Base-by-base conservation (phyloP, 2,113 vertebrate species). In the Tragelaphus buxtoni region DNA sequence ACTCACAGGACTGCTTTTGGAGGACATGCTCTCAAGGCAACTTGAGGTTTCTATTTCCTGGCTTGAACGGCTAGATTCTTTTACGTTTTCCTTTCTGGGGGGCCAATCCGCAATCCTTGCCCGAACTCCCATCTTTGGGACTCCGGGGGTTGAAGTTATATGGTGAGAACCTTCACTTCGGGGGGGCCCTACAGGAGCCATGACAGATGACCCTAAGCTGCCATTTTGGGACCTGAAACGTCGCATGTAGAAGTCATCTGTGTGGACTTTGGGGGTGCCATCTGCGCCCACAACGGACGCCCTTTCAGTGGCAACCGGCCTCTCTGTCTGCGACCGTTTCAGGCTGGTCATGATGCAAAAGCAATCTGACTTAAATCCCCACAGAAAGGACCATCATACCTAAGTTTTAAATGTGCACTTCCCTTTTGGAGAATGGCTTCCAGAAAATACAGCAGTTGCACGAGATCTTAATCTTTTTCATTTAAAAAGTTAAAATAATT, bases 21-120 rank as follows among this genome's bases (percentile, higher is more conserved):
- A 99, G 96, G 99, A 99, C 98, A 99, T 97, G 93, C 98, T 99
- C 95, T 99, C 99, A 98, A 99, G 98, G 97, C 99, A 99, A 98
- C 99, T 99, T n/a, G 99, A 99, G 11, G 99, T 99, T 97, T 98
- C 99, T 88, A 97, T 99, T 80, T 99, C 99, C 98, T 99, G 99
- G 98, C 99, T 99, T 89, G 99, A 98, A 93, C 99, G 99, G 95
- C 95, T 98, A 1, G 98, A 91, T 96, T 99, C 99, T 90, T 99
- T 99, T 39, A 99, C 96, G 14, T 98, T 99, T 77, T 99, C 99
- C 97, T 99, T 99, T 94, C 99, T 99, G 0, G 99, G 99, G 26
- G 99, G 99, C 99, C 99, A 99, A 45, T 99, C 99, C 2, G 99
- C 99, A 97, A 99, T 99, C 90, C 99, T 99, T 88, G 99, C 99